Evolutionary conservation across 2,113 vertebrate genomes (phyloP).

Genomic region (Menidia beryllina): DNA sequence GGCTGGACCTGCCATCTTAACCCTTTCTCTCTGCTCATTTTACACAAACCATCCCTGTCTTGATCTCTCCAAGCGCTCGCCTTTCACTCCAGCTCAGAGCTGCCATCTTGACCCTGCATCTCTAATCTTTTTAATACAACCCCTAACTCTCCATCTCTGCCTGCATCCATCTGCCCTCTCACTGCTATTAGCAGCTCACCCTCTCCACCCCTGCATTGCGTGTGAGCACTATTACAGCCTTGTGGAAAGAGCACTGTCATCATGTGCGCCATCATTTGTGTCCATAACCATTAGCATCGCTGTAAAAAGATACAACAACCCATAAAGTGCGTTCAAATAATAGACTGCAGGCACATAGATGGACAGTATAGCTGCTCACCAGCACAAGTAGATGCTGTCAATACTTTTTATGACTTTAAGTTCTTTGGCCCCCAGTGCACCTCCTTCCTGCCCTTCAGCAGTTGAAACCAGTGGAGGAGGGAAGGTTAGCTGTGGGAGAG

Average conservation of each 20-base stretch:
- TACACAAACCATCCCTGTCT: conserved; percentile 43
- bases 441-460: conserved; percentile 67
- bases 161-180: conserved; percentile 34
- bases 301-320: conserved; percentile 77
- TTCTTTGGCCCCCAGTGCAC: conserved; percentile 70
- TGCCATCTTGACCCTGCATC: conserved; percentile 50
- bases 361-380: conserved; percentile 44
- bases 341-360: conserved; percentile 52
- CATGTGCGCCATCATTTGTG: conserved; percentile 64
- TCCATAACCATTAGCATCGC: conserved; percentile 73
- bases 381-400: conserved; percentile 56
- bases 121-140: conserved; percentile 53
- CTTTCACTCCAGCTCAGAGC: conserved; percentile 27
- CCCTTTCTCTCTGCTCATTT: conserved; percentile 65
- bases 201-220: conserved; percentile 46
- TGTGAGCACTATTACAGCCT: conserved; percentile 68
- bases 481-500: conserved; percentile 32
- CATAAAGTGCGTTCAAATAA: conserved; percentile 61
- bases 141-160: conserved; percentile 12
- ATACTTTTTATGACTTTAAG: conserved; percentile 73
- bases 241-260: conserved; percentile 67
- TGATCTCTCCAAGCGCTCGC: conserved; percentile 29
- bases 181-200: conserved; percentile 47
- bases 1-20: conserved; percentile 62
- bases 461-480: conserved; percentile 18